Conservation (phyloP, 1,140 invertebrate genomes). For the Neodiprion virginianus region DNA sequence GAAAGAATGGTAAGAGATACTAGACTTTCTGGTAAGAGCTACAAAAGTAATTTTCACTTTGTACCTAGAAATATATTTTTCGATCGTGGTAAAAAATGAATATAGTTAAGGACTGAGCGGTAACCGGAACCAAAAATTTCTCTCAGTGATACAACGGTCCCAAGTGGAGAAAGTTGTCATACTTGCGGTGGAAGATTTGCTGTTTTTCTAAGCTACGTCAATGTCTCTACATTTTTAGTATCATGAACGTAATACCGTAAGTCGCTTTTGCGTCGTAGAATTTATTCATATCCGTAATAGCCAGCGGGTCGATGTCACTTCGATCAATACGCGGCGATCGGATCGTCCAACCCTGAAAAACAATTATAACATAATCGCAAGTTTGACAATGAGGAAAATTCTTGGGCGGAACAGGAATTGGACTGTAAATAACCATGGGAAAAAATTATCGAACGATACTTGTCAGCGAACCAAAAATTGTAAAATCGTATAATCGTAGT, state of each 20-base stretch:
- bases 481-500: constrained; percentile 19
- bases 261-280: constrained; percentile 38
- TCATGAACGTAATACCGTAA: constrained; percentile 28
- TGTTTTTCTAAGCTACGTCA: no score
- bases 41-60: no score
- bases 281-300: constrained; percentile 37
- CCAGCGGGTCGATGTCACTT: constrained; percentile 32
- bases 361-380: constrained; percentile 14
- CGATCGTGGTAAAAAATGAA: no score
- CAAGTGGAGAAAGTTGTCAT: no score
- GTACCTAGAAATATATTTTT: no score
- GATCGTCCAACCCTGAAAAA: constrained; percentile 47
- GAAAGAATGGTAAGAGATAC: no score
- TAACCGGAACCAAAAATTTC: constrained; percentile 14
- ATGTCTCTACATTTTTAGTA: no score
- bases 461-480: neutral
- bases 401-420: constrained; percentile 27
- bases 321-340: constrained; percentile 33
- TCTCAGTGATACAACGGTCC: neutral
- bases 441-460: no score
- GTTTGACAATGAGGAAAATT: constrained; percentile 29
- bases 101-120: no score
- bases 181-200: no score
- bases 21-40: no score
- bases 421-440: neutral